Conservation (phyloP, 1,140 invertebrate species). For the Dryas iulia region DNA sequence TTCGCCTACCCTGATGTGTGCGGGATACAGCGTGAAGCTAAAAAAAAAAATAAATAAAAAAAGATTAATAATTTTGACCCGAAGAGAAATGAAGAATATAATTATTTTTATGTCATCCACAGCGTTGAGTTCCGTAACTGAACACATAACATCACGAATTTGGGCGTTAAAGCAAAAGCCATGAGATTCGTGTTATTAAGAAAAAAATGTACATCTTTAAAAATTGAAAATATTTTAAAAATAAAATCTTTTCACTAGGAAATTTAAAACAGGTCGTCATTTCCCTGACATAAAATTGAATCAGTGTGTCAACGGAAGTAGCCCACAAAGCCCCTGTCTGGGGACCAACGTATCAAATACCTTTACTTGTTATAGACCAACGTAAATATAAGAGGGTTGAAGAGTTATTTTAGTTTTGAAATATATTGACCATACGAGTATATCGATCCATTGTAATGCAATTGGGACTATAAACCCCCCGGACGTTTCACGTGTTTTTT, state of each 20-base stretch:
- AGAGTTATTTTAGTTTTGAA: background rate
- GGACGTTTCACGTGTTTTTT: too few species aligned
- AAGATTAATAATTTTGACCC: background rate
- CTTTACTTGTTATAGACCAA: background rate
- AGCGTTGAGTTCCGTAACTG: background rate
- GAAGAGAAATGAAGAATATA: too few species aligned
- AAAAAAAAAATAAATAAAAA: too few species aligned
- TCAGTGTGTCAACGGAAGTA: background rate
- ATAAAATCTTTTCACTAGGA: background rate
- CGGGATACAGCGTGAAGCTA: too few species aligned
- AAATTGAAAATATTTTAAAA: too few species aligned
- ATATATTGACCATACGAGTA: too few species aligned
- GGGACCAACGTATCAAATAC: background rate
- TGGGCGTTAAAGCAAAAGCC: too few species aligned
- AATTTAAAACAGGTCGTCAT: background rate
- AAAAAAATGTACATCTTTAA: background rate
- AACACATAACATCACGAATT: background rate
- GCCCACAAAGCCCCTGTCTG: background rate
- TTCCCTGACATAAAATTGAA: background rate
- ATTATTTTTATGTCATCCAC: background rate
- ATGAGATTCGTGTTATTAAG: too few species aligned
- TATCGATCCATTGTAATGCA: too few species aligned
- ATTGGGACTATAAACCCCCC: too few species aligned
- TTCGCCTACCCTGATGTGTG: too few species aligned
- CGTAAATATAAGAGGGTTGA: too few species aligned